Evolutionary conservation across 2,888 invertebrate species (phyloP), one percentile per base, ranked within the genome.

Genomic region (Drosophila recens): DNA sequence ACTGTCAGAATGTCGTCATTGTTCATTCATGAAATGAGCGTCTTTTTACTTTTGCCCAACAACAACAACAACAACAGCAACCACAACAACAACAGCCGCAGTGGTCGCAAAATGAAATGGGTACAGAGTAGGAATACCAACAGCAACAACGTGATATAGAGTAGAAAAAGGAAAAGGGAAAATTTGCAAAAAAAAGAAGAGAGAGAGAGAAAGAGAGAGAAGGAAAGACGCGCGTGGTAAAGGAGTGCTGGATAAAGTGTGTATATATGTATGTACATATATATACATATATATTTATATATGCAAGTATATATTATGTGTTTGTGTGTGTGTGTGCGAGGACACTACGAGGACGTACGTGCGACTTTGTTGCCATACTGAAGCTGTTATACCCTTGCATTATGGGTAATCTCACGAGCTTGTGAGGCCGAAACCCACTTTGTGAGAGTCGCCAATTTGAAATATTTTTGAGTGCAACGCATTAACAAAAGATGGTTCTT

Each of bases 1-100:
- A 65, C 76, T 85, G 88, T 85, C 88, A 86, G 87, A 85, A 88
- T 85, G 85, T 85, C 85, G 88, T 85, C 85, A 85, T 85, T 88
- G 85, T 85, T 89, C 85, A 85, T 85, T 85, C 85, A 85, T 85
- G 89, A 85, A 85, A 85, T 85, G 85, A 83, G 74, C 83, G 79
- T 74, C 83, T 76, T 80, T 80, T 82, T 82, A 71, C 70, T 68
- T 78, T 66, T 57, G 74, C 72, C 78, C 67, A 79, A 74, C 72
- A 67, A 56, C 64, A 57, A 48, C 46, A 64, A 20, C 40, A 67
- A 33, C 63, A 56, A 43, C 13, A 70, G 48, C 56, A 63, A 57
- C 53, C 57, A 20, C 67, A 79, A 74, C 72, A 67, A 53, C 64
- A 57, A 43, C 53, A 61, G 51, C 84, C 87, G 89, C 89, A 89